Base-by-base conservation (phyloP, 2,888 invertebrate species). In the Unio pictorum region DNA sequence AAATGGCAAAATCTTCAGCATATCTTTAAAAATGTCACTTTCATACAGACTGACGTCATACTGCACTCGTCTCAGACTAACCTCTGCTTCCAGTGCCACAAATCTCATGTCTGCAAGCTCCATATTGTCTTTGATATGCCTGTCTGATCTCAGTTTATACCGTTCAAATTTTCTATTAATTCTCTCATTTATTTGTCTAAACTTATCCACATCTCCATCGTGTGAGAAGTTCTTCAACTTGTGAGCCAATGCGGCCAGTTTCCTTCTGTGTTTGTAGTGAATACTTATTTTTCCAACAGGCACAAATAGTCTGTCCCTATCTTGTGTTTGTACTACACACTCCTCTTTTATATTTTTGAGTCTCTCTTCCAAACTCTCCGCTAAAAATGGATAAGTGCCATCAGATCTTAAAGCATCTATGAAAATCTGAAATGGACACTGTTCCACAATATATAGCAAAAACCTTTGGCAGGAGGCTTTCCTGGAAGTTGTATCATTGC, bases 1-100 rank as follows among this genome's bases (percentile, higher is more conserved):
- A 64, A 67, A 75, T 7, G 74, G 71, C 59, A 74, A 68, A 28
- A 74, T 65, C 1, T 68, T 61, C n/a, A 66, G 66, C 71, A 74
- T 74, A 18, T 71, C 55, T 60, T 55, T 58, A 56, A 74, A 74
- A 6, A 68, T 63, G 20, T 68, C 69, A 54, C 61, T 61, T n/a
- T 26, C 71, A 56, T 61, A 55, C 20, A 74, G 23, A 30, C 55
- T 69, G 23, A 62, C 58, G 55, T 71, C 69, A 61, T 74, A 71
- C 6, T 64, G 54, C 55, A 71, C 71, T n/a, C 71, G 67, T 45
- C 62, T 74, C 3, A 65, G 57, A 54, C 69, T 71, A 26, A 66
- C 66, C 23, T 67, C 69, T n/a, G 71, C 71, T 34, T 74, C 74
- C 34, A 71, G 23, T 23, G 69, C 63, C n/a, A 63, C 64, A 55